phyloP scores from a whole-genome alignment of 2,797 vertebrate genomes.

The Holocentrus rufus region DNA sequence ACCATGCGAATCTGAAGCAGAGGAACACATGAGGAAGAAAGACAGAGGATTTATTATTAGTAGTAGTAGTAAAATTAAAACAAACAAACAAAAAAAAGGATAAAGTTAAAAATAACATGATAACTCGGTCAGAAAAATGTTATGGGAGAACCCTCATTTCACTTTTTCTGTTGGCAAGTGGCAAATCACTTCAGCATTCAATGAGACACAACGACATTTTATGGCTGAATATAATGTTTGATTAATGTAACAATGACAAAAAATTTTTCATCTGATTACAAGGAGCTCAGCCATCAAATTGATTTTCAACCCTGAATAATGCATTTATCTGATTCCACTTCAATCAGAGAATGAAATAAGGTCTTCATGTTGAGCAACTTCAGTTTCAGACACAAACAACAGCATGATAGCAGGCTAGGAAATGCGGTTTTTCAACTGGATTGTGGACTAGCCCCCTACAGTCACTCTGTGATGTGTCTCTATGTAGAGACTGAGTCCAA shows the following conservation, averaged over 20 bases:
- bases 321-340: not conserved
- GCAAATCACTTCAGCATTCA: too few relatives aligned
- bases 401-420: not conserved
- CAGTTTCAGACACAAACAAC: not conserved
- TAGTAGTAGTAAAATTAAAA: not conserved
- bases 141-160: too few relatives aligned
- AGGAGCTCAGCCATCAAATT: not conserved
- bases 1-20: conserved; percentile 84
- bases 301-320: not conserved
- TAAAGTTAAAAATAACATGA: too few relatives aligned
- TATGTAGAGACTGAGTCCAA: too few relatives aligned
- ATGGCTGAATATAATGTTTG: not conserved
- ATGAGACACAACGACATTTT: not conserved
- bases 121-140: too few relatives aligned
- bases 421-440: too few relatives aligned
- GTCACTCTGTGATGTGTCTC: too few relatives aligned
- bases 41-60: not conserved
- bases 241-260: not conserved
- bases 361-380: not conserved
- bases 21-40: not conserved
- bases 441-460: too few relatives aligned
- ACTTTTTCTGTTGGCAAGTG: too few relatives aligned
- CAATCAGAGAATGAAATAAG: not conserved
- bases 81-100: too few relatives aligned
- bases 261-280: not conserved